Base-by-base conservation (phyloP, 2,888 invertebrate species). In the Pyrgus malvae region DNA sequence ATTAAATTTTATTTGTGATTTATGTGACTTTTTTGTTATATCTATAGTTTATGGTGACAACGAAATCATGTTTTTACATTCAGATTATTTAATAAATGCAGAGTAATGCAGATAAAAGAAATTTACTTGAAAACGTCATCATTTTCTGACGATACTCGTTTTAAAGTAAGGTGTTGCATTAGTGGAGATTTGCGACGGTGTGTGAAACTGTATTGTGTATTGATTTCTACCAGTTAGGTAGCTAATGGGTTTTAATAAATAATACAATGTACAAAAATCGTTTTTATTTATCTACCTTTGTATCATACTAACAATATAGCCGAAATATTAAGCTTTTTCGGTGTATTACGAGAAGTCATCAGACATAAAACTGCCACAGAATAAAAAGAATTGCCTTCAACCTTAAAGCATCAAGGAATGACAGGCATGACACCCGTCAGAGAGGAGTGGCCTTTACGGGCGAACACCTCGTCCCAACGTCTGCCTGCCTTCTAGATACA, bases 241-340 rank as follows among this genome's bases (percentile, higher is more conserved):
- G 70, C 65, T 66, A 63, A 68, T 76, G 68, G 72, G 79, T 83
- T 83, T 76, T 79, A 82, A 81, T 83, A 86, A 85, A 85, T 69
- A 67, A 78, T 66, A 65, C 69, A 73, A 71, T 65, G 64, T 74
- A 73, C 58, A 50, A 27, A 11, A 9, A 16, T 6, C 35, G 21
- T 35, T 23, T 46, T 46, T 23, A 35, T 19, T 23, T 35, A 33
- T 21, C 38, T 7, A 27, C 1, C 27, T 8, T 27, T 27, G n/a
- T n/a, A n/a, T 27, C 8, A 27, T 27, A 27, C 9, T 27, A 27
- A 27, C 5, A 27, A 27, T n/a, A 27, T 27, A 27, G 9, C 9
- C n/a, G 9, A 9, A 27, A 9, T 27, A 2, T 27, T 27, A n/a
- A 27, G 3, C n/a, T n/a, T 9, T 27, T 21, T 21, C n/a, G n/a